A percentile compares a stretch with the other conserved stretches of the same genome.
Evolutionary conservation across 2,113 vertebrate species (phyloP).

Genomic region (Ptyas mucosa): DNA sequence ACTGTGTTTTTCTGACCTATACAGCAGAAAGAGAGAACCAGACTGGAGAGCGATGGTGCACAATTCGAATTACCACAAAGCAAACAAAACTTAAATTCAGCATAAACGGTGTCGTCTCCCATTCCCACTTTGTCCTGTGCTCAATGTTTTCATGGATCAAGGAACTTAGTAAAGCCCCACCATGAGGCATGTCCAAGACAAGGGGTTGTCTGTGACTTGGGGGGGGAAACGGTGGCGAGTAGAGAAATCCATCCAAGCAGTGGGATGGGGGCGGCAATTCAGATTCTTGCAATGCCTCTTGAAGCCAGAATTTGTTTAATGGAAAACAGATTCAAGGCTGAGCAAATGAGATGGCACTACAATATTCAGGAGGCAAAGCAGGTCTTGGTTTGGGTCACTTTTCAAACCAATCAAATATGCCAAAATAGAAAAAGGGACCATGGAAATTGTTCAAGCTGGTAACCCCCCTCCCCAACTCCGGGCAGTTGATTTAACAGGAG

Average conservation of each 20-base stretch:
- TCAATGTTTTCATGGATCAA: not conserved
- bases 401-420: not conserved
- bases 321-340: conserved; percentile 42
- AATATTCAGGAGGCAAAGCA: not conserved
- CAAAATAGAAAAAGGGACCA: not conserved
- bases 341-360: not conserved
- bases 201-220: not conserved
- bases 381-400: conserved; percentile 21
- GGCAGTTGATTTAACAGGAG: not conserved
- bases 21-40: too few species aligned
- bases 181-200: not conserved
- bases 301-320: conserved; percentile 30
- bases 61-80: not conserved
- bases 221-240: not conserved
- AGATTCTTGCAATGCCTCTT: not conserved
- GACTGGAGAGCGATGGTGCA: not conserved
- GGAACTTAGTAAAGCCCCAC: not conserved
- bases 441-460: not conserved
- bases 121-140: not conserved
- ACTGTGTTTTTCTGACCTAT: not conserved
- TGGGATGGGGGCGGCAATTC: not conserved
- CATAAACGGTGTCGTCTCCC: not conserved
- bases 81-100: not conserved
- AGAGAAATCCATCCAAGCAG: not conserved
- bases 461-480: too few species aligned